Base-by-base conservation (phyloP, 1,140 invertebrate species). In the Fopius arisanus region DNA sequence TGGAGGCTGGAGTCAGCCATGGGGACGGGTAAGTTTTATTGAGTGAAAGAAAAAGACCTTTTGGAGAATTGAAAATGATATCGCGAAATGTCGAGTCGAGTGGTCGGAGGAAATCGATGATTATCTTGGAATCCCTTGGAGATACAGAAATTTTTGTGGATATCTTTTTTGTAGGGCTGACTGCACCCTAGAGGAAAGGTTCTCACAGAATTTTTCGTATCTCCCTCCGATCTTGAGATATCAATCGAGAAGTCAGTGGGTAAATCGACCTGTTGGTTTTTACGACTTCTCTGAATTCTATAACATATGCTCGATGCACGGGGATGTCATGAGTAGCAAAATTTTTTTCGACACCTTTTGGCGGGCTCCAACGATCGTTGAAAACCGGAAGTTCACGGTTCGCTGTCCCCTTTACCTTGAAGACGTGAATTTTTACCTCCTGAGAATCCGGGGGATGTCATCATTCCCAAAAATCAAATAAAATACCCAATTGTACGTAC, bases 21-120 rank as follows among this genome's bases (percentile, higher is more conserved):
- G 84, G 85, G 83, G 79, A 86, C 85, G 83, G 86, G 86, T 87
- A 86, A 87, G 86, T 86, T 70, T 73, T 23, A 29, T n/a, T n/a
- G n/a, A 31, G 19, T 65, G 70, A 67, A 33, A 48, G 7, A 29
- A 29, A 51, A 65, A 19, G 29, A 16, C 29, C 28, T 65, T 65
- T 65, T 65, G 2, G 29, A 14, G 16, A 14, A 29, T 65, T 65
- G n/a, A 54, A 54, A 54, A 54, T 48, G 0, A 48, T 21, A 21
- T n/a, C 9, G 9, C 23, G 6, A 19, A 54, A 16, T 67, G 23
- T n/a, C n/a, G n/a, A n/a, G n/a, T n/a, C n/a, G n/a, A n/a, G n/a
- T n/a, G n/a, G n/a, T n/a, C n/a, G n/a, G n/a, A n/a, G n/a, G n/a
- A n/a, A n/a, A n/a, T n/a, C n/a, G n/a, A n/a, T n/a, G n/a, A n/a